Evolutionary conservation across 92 coral and sea anemone species (phyloP).

Genomic region (Chrysogorgia sp.): DNA sequence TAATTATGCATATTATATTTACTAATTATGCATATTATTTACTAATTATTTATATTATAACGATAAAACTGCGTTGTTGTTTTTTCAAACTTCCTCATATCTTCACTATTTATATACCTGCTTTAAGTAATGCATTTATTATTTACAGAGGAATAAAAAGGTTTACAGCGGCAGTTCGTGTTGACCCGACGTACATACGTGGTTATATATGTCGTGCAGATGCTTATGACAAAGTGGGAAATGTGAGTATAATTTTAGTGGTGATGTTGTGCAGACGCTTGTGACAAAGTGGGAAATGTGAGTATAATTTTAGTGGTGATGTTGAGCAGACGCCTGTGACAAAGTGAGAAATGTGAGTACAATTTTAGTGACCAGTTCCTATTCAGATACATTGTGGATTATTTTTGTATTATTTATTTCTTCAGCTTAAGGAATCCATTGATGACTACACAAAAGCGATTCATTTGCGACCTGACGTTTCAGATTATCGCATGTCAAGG

Average conservation of each 20-base stretch:
- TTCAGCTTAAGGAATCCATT: constrained; percentile 89
- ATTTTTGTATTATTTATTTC: neutral
- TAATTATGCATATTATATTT: too few relatives aligned
- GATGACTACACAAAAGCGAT: constrained; percentile 90
- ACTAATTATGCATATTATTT: too few relatives aligned
- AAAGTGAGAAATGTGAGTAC: constrained; percentile 81
- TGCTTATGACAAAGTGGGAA: constrained; percentile 81
- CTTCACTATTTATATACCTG: neutral
- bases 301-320: constrained; percentile 9
- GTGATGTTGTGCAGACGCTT: constrained; percentile 50
- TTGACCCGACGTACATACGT: constrained; percentile 91
- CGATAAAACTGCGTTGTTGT: too few relatives aligned
- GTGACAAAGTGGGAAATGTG: constrained; percentile 84
- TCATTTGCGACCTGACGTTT: constrained; percentile 84
- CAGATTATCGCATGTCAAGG: constrained; percentile 97
- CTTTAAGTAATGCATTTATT: neutral
- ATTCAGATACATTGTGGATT: neutral
- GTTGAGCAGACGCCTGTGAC: constrained; percentile 63
- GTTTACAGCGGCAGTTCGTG: constrained; percentile 89
- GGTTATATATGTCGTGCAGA: constrained; percentile 98
- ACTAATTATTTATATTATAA: too few relatives aligned
- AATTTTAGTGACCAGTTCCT: neutral
- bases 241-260: constrained; percentile 60
- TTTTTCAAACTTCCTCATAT: too few relatives aligned
- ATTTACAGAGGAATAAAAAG: constrained; percentile 79